Conservation (phyloP, 2,888 invertebrate species). For the Boloria euphrosyne region DNA sequence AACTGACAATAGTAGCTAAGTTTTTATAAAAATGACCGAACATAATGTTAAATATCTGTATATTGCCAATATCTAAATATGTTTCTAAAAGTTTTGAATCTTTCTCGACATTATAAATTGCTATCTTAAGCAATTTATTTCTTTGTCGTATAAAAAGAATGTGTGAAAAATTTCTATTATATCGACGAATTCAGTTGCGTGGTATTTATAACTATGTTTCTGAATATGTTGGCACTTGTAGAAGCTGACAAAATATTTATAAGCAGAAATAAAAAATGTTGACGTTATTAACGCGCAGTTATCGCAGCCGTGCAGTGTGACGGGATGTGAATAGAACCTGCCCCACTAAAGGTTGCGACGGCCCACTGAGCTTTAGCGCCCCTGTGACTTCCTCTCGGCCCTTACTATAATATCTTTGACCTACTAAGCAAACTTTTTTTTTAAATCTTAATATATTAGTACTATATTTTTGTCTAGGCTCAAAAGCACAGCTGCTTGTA, state of each 20-base stretch:
- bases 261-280: conserved; percentile 2
- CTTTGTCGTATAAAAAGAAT: too few species aligned
- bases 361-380: conserved; percentile 26
- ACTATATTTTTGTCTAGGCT: background rate
- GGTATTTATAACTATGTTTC: too few species aligned
- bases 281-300: conserved; percentile 5
- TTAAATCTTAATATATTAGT: background rate
- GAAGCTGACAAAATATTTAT: background rate
- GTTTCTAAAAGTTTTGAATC: too few species aligned
- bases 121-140: too few species aligned
- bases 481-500: too few species aligned
- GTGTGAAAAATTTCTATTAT: background rate
- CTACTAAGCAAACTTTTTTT: conserved; percentile 9
- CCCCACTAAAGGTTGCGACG: conserved; percentile 21
- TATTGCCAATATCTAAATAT: too few species aligned
- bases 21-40: too few species aligned
- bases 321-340: conserved; percentile 19
- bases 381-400: conserved; percentile 14
- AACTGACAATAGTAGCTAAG: too few species aligned
- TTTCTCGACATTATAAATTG: too few species aligned
- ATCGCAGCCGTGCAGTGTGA: conserved; percentile 9
- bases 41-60: too few species aligned
- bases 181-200: background rate
- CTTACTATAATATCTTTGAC: conserved; percentile 16
- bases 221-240: too few species aligned